Evolutionary conservation across 2,888 invertebrate genomes (phyloP), one percentile per base, ranked within the genome.

Genomic region (Agrochola circellaris): DNA sequence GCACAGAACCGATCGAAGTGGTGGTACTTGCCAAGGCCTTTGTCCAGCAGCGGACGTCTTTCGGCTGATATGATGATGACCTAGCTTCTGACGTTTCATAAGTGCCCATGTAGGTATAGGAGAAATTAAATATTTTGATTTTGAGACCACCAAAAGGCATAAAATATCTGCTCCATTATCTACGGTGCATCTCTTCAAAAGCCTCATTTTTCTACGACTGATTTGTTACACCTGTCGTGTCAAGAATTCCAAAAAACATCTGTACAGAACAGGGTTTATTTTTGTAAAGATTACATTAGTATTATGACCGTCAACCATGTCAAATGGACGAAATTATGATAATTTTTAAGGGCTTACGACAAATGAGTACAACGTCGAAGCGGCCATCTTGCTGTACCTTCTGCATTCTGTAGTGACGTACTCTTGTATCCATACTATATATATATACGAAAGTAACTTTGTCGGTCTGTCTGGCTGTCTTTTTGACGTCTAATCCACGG

Each of bases 321-420:
- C 66, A 64, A 79, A 84, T 73, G 64, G 42, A 76, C 70, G 48
- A 81, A 79, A 79, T 79, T 81, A 85, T 85, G 75, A 75, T 78
- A 81, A 87, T 83, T 87, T 81, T 77, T 75, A 77, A 84, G 72
- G 42, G 51, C 26, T 58, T 54, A 15, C 26, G 65, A 54, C 73
- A 60, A 78, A 78, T 73, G 65, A 11, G 34, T 34, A 5, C 65
- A 15, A 4, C 3, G 23, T 15, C 15, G 11, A 15, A 9, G 26
- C 58, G 26, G 73, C 73, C 73, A 45, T 73, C 11, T 78, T 65
- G 15, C 3, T 26, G 42, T 17, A 1, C 34, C 34, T 79, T 60
- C 3, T 66, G 26, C 42, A 65, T 73, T 73, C 42, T 60, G 23
- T 45, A 54, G 8, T 54, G 51, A 60, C 17, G 64, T 17, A 62